phyloP scores from a whole-genome alignment of 2,113 vertebrate genomes.

The Plestiodon gilberti region DNA sequence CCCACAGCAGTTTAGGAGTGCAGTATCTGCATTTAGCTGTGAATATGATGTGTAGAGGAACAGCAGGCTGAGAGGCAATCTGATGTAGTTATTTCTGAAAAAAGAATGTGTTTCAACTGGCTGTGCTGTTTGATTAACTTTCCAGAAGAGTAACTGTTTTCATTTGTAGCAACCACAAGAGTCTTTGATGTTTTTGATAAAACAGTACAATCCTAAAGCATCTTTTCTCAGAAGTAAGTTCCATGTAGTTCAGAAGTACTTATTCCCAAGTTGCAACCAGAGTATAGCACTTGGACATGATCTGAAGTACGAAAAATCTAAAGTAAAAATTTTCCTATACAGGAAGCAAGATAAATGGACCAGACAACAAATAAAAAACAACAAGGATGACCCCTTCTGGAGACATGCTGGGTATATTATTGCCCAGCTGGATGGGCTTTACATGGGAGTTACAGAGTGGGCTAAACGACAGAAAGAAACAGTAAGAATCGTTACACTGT shows the following conservation, averaged over 20 bases:
- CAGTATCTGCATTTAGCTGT: background rate
- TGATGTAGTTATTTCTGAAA: background rate
- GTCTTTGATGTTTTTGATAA: background rate
- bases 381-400: conserved; percentile 85
- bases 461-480: conserved; percentile 75
- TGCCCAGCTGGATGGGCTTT: conserved; percentile 87
- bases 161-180: no score
- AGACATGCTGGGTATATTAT: conserved; percentile 84
- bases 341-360: conserved; percentile 89
- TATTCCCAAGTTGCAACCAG: background rate
- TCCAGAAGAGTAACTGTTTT: no score
- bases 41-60: background rate
- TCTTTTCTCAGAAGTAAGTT: background rate
- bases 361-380: conserved; percentile 80
- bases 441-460: conserved; percentile 83
- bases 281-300: background rate
- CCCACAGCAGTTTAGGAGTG: background rate
- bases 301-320: background rate
- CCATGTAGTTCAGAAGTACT: background rate
- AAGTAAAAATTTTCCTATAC: conserved; percentile 54
- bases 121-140: background rate
- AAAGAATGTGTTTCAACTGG: background rate
- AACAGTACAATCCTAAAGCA: background rate
- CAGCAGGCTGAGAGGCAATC: background rate
- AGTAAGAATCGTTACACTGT: conserved; percentile 71